Evolutionary conservation across 2,113 vertebrate species (phyloP).

Genomic region (Megaceryle maxima): DNA sequence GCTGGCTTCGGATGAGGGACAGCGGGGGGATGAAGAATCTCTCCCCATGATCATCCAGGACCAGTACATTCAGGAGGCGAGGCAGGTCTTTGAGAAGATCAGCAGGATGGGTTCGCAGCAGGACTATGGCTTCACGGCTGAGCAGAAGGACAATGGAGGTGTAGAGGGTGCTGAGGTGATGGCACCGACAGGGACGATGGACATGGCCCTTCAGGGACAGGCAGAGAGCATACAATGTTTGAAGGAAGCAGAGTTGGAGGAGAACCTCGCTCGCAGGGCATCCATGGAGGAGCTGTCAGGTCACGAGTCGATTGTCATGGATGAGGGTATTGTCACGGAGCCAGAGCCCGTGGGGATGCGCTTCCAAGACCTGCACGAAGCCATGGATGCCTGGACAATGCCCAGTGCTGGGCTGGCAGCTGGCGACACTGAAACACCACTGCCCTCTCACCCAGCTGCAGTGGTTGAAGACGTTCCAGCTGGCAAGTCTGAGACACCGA

Average conservation of each 20-base stretch:
- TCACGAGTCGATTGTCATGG: conserved; percentile 90
- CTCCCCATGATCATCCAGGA: conserved; percentile 84
- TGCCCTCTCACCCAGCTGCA: background rate
- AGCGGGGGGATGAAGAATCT: conserved; percentile 69
- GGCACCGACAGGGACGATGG: background rate
- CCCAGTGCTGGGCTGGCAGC: background rate
- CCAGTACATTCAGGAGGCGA: conserved; percentile 90
- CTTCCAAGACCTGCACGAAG: conserved; percentile 75
- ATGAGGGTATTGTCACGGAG: conserved; percentile 96
- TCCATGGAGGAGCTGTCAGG: conserved; percentile 89
- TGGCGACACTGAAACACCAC: background rate
- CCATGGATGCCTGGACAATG: conserved; percentile 79
- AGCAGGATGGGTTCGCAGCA: conserved; percentile 88
- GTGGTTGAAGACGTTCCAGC: conserved; percentile 47
- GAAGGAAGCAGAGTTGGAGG: conserved; percentile 71
- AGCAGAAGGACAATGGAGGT: conserved; percentile 75
- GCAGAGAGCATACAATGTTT: conserved; percentile 35
- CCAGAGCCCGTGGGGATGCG: conserved; percentile 75
- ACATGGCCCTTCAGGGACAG: background rate
- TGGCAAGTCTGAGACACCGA: conserved; percentile 76
- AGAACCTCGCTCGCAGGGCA: conserved; percentile 73
- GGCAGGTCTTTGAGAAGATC: conserved; percentile 95
- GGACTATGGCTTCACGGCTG: conserved; percentile 38
- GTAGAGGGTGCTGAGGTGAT: conserved; percentile 29
- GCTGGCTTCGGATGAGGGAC: conserved; percentile 63